These are phyloP conservation scores for Chrysina gloriosa DNA, from an alignment of 2,888 invertebrate genomes.

Conservation along the genomic window DNA sequence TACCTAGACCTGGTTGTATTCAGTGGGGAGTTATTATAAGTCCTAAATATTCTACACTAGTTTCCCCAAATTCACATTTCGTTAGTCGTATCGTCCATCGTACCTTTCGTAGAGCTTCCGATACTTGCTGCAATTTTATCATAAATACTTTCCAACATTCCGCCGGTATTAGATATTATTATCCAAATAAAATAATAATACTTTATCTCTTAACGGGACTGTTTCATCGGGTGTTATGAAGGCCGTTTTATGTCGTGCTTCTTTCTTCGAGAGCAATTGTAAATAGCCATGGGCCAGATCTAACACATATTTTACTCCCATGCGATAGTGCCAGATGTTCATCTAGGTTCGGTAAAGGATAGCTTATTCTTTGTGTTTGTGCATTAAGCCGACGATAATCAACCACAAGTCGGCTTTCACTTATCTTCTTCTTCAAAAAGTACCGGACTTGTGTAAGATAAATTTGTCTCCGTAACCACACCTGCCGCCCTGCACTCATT, in stretches of 20 bases:
- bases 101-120: slow-evolving; percentile 47
- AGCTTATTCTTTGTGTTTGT: slow-evolving; percentile 44
- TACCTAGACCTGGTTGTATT: slow-evolving; percentile 43
- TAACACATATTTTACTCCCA: slow-evolving; percentile 37
- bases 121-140: slow-evolving; percentile 47
- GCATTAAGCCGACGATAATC: slow-evolving; percentile 47
- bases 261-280: slow-evolving; percentile 17
- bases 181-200: slow-evolving; percentile 1
- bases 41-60: slow-evolving; percentile 53
- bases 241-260: neutral
- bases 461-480: slow-evolving; percentile 48
- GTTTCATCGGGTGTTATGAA: neutral
- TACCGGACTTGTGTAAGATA: slow-evolving; percentile 47
- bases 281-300: slow-evolving; percentile 27
- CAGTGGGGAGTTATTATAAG: slow-evolving; percentile 42
- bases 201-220: neutral
- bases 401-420: slow-evolving; percentile 43
- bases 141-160: neutral
- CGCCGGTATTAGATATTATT: neutral
- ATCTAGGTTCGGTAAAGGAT: slow-evolving; percentile 46
- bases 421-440: slow-evolving; percentile 47
- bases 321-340: slow-evolving; percentile 45
- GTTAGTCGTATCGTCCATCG: slow-evolving; percentile 53
- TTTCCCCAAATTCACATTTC: slow-evolving; percentile 52
- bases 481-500: slow-evolving; percentile 45